These are phyloP conservation scores for Pangasius krempfi DNA, from an alignment of 2,797 vertebrate species.

Conservation along the genomic window DNA sequence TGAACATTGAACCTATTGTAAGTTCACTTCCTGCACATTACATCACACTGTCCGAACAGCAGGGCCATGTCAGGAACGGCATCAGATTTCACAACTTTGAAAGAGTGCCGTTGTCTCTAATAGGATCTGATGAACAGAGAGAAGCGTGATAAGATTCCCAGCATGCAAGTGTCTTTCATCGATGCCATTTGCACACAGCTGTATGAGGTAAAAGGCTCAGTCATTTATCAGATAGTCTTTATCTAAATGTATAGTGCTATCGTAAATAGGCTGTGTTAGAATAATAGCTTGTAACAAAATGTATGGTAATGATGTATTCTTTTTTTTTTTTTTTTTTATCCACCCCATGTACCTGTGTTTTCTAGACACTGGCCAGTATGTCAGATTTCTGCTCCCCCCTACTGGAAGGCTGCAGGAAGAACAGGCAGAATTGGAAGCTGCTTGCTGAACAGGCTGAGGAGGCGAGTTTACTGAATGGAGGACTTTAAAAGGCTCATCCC, in stretches of 20 bases:
- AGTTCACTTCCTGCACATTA: constrained; percentile 63
- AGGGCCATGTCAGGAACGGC: not conserved
- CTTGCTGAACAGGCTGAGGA: constrained; percentile 89
- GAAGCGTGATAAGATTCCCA: constrained; percentile 96
- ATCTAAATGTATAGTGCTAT: not conserved
- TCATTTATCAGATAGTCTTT: not conserved
- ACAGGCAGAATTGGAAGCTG: constrained; percentile 91
- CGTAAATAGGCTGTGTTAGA: not conserved
- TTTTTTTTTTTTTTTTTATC: not conserved
- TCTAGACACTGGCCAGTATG: constrained; percentile 85
- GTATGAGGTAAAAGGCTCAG: constrained; percentile 84
- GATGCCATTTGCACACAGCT: constrained; percentile 94
- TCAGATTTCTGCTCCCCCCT: constrained; percentile 89
- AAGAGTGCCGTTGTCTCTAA: constrained; percentile 42
- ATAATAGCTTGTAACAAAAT: not conserved
- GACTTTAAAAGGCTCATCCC: constrained; percentile 61
- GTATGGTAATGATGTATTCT: not conserved
- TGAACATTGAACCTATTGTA: constrained; percentile 95
- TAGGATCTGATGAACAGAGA: constrained; percentile 99
- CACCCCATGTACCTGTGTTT: constrained; percentile 3
- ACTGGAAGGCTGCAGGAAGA: constrained; percentile 91
- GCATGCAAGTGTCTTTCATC: constrained; percentile 99
- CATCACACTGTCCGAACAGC: constrained; percentile 23
- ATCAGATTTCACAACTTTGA: constrained; percentile 25
- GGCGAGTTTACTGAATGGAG: constrained; percentile 76